phyloP scores from a whole-genome alignment of 2,113 vertebrate genomes.

The Maccullochella peelii region DNA sequence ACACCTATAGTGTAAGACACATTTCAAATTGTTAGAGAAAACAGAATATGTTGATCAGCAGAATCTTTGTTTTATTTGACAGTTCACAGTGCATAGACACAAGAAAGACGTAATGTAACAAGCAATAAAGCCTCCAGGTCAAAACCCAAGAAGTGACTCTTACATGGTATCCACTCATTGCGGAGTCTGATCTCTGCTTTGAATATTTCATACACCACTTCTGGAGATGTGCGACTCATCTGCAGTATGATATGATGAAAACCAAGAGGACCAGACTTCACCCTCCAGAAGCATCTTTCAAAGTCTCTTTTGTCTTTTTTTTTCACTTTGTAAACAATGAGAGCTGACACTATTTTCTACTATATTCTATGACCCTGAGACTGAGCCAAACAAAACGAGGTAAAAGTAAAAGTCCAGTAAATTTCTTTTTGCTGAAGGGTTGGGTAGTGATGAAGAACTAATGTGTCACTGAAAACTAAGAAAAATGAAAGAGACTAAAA shows the following conservation, averaged over 20 bases:
- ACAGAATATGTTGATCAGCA: background rate
- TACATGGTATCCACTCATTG: background rate
- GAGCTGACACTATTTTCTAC: constrained; percentile 14
- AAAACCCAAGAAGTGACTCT: background rate
- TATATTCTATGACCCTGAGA: background rate
- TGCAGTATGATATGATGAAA: constrained; percentile 42
- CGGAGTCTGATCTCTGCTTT: constrained; percentile 25
- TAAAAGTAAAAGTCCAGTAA: background rate
- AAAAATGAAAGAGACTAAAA: constrained; percentile 6
- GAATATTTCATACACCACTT: constrained; percentile 58
- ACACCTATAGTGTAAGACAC: background rate
- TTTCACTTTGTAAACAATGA: constrained; percentile 17
- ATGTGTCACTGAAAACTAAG: constrained; percentile 1
- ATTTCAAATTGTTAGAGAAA: background rate
- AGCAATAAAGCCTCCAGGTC: background rate
- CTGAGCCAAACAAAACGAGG: background rate
- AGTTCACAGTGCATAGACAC: background rate
- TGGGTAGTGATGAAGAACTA: constrained; percentile 1
- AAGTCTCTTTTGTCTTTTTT: constrained; percentile 3
- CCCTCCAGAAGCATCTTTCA: constrained; percentile 9
- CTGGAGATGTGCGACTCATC: constrained; percentile 36
- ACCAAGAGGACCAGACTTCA: background rate
- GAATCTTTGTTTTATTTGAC: background rate
- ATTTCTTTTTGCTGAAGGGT: background rate
- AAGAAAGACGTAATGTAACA: background rate